Evolutionary conservation across 2,888 invertebrate species (phyloP).

Genomic region (Malthinus seriepunctatus): DNA sequence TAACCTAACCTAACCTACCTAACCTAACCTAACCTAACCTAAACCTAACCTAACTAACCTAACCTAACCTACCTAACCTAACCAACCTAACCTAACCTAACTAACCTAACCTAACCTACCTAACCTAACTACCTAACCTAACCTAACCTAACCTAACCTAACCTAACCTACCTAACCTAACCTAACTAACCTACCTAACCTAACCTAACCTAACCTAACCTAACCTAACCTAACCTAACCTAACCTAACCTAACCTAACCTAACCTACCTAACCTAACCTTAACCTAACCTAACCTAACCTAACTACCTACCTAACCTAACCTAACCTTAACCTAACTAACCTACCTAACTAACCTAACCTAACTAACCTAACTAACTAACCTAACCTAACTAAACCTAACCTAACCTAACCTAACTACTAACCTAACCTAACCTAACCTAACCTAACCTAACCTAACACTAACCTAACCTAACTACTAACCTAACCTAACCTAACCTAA

Average conservation of each 20-base stretch:
- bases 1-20: slow-evolving; percentile 7
- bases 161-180: slow-evolving; percentile 20
- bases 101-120: no score
- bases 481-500: neutral
- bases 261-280: slow-evolving; percentile 9
- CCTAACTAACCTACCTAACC: slow-evolving; percentile 13
- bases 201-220: slow-evolving; percentile 21
- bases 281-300: slow-evolving; percentile 14
- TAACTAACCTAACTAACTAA: slow-evolving; percentile 15
- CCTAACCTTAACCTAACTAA: slow-evolving; percentile 11
- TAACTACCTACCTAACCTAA: slow-evolving; percentile 38
- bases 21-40: neutral
- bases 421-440: slow-evolving; percentile 13
- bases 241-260: slow-evolving; percentile 11
- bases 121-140: slow-evolving; percentile 13
- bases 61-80: slow-evolving; percentile 12
- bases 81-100: slow-evolving; percentile 18
- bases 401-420: slow-evolving; percentile 11
- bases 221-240: slow-evolving; percentile 15
- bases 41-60: no score
- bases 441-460: slow-evolving; percentile 9
- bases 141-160: slow-evolving; percentile 18
- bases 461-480: no score
- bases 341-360: slow-evolving; percentile 14
- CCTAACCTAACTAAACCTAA: slow-evolving; percentile 12